Evolutionary conservation across 2,113 vertebrate genomes (phyloP).

Genomic region (Chauna torquata): DNA sequence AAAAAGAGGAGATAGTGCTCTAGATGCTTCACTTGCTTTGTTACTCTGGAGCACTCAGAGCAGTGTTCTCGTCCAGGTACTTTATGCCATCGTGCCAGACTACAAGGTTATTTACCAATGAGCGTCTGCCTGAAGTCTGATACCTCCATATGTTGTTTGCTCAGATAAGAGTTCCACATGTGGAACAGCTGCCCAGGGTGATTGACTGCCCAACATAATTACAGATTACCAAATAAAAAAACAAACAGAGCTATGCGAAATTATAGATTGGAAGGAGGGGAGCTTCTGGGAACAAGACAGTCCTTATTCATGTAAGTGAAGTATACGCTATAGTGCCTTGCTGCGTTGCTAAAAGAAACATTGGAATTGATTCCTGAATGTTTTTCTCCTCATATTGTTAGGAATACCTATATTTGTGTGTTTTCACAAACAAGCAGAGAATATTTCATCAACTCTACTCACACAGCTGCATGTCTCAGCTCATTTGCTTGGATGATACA

Average conservation of each 20-base stretch:
- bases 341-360: neutral
- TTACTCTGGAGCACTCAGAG: neutral
- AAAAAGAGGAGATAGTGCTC: neutral
- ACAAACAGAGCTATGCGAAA: neutral
- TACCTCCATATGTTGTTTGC: neutral
- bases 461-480: neutral
- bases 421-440: neutral
- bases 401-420: neutral
- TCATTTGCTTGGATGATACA: neutral
- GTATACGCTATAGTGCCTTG: neutral
- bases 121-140: neutral
- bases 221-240: neutral
- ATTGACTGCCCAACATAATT: rapidly evolving
- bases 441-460: neutral
- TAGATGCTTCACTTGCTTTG: neutral
- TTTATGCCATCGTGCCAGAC: rapidly evolving
- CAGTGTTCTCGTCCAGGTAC: rapidly evolving
- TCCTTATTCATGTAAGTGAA: neutral
- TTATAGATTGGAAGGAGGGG: neutral
- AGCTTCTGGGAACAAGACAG: neutral
- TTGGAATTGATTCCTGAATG: neutral
- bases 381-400: neutral
- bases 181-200: neutral
- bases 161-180: neutral
- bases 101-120: rapidly evolving